Evolutionary conservation across 2,797 vertebrate genomes (phyloP), one percentile per base, ranked within the genome.

Genomic region (Pipistrellus kuhlii): DNA sequence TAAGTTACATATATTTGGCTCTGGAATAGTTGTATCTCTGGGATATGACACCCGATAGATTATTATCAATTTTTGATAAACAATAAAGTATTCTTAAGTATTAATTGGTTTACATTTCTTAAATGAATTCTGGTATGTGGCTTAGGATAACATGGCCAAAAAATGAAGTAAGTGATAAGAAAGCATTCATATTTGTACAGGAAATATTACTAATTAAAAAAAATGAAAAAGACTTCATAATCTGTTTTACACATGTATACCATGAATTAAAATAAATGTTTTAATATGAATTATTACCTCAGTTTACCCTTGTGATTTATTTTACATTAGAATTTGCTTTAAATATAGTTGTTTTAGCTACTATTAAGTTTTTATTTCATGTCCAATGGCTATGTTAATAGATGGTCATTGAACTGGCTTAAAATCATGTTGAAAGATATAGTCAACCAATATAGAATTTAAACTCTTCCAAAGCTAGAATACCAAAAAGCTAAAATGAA

Each of bases 161-260:
- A 85, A 92, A 30, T 83, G 59, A 85, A 75, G 0, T 87, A 32
- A 27, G 27, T 5, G 11, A 8, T 73, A 78, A 51, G 2, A 1
- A 88, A 23, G 8, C 27, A 17, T 55, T 93, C 3, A 93, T 85
- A 32, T 55, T 90, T 64, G 12, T 44, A 38, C 1, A 78, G 5
- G 14, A 90, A 85, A 88, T 95, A 38, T 14, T 59, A 62, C 27
- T 87, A 71, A 86, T 91, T 41, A 69, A 14, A 80, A 23, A 14
- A 84, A 23, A 18, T 0, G 25, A 66, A 10, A 75, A 59, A 57
- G 10, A 80, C 23, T 69, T 85, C 0, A 32, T 66, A 53, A 75
- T 46, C 77, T 13, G 25, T 66, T 84, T 93, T 76, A 73, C 6
- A 88, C 1, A 51, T 32, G 15, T 76, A 32, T 44, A 23, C 10